Percentiles rank a stretch among this genome's conserved stretches.
These are phyloP conservation scores for Xyrichtys novacula DNA, from an alignment of 2,797 vertebrate species.

Conservation along the genomic window DNA sequence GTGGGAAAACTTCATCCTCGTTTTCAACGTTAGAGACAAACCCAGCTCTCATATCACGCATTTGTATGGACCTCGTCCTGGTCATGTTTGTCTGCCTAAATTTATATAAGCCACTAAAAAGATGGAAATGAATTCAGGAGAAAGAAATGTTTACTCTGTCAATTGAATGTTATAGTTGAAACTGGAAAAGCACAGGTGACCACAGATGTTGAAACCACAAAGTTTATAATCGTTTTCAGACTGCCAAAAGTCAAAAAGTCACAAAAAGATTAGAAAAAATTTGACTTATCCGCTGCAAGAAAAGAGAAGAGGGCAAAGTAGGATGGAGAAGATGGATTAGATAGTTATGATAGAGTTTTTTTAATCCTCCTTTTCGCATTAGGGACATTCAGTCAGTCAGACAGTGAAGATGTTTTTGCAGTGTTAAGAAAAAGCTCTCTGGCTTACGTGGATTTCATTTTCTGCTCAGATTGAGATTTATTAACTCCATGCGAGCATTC, in stretches of 20 bases:
- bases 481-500: slow-evolving; percentile 16
- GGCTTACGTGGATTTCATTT: not conserved
- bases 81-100: slow-evolving; percentile 6
- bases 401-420: not conserved
- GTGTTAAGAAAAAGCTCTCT: not conserved
- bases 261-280: slow-evolving; percentile 8
- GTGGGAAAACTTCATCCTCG: too few relatives aligned
- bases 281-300: slow-evolving; percentile 26
- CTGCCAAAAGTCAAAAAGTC: slow-evolving; percentile 23
- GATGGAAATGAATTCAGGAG: not conserved
- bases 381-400: not conserved
- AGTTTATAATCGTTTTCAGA: slow-evolving; percentile 15
- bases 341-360: slow-evolving; percentile 21
- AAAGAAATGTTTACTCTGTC: not conserved
- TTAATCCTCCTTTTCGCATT: not conserved
- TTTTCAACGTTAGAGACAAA: too few relatives aligned
- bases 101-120: not conserved
- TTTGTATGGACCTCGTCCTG: not conserved
- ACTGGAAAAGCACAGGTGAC: not conserved
- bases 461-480: slow-evolving; percentile 21
- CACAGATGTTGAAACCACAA: slow-evolving; percentile 1
- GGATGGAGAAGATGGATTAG: not conserved
- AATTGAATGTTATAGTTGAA: not conserved
- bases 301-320: slow-evolving; percentile 11
- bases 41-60: slow-evolving; percentile 11